A percentile compares a stretch with the other conserved stretches of the same genome.
phyloP scores from a whole-genome alignment of 2,888 invertebrate genomes.

The Melangyna quadrimaculata region DNA sequence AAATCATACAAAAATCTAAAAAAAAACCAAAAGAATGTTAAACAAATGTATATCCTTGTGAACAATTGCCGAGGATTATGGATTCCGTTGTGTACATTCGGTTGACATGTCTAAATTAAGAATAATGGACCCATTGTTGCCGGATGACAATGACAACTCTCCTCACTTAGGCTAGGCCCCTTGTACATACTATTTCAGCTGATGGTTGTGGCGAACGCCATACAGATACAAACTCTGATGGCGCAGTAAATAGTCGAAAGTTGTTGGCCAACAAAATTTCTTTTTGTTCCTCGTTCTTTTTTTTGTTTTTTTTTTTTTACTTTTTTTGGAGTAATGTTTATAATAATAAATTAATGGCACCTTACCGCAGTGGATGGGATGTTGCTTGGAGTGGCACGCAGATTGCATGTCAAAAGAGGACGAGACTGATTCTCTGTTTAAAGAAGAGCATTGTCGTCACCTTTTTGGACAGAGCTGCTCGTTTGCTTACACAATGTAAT shows the following conservation, averaged over 20 bases:
- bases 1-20: neutral
- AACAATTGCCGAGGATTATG: conserved; percentile 68
- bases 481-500: neutral
- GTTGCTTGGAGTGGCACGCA: conserved; percentile 14
- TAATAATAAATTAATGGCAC: conserved; percentile 66
- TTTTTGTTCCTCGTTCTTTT: neutral
- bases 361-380: conserved; percentile 42
- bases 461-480: neutral
- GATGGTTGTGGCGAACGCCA: neutral
- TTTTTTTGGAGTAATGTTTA: conserved; percentile 46
- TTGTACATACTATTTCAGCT: neutral
- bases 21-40: conserved; percentile 34
- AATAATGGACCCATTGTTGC: conserved; percentile 69
- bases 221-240: neutral
- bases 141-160: conserved; percentile 67
- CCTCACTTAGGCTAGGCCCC: conserved; percentile 39
- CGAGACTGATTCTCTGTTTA: neutral
- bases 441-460: neutral
- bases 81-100: conserved; percentile 63
- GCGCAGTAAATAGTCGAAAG: conserved; percentile 56
- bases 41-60: conserved; percentile 59
- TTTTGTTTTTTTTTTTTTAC: neutral
- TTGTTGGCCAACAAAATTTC: conserved; percentile 9
- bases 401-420: conserved; percentile 36
- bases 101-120: conserved; percentile 68